Base-by-base conservation (phyloP, 2,797 vertebrate genomes). In the Cebuella pygmaea region DNA sequence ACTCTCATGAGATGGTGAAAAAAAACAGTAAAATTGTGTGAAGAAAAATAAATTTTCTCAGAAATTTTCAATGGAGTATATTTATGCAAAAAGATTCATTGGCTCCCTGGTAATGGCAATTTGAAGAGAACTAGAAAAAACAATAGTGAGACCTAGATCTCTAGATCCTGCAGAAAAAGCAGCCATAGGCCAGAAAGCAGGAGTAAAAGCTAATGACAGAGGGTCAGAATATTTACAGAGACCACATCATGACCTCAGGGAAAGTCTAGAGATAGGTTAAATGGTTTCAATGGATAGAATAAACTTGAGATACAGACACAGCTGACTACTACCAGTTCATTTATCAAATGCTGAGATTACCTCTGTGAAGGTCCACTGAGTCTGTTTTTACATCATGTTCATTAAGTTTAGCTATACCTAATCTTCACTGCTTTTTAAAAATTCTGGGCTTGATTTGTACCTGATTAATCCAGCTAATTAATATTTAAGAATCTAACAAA, bases 1-100 rank as follows among this genome's bases (percentile, higher is more conserved):
- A 59, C 67, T 89, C 22, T 92, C 10, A 67, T 12, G n/a, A 24
- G 7, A 24, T 88, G 19, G 17, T 64, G 6, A 13, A 88, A 72
- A 2, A 78, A 75, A 81, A 59, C 7, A 26, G 1, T 44, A 83
- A 81, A 88, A 57, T 36, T 2, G 0, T 88, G 1, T 86, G 50
- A 88, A 93, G 22, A 57, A 95, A 92, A 86, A 48, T 30, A 26
- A 8, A 61, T 15, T 70, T 84, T 88, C 24, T 76, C 15, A 83
- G 22, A 80, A 48, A 61, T 61, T 74, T 83, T 15, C 3, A 67
- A 3, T 61, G 8, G 14, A 27, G 36, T 92, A 22, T 75, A 39
- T 14, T 30, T 93, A n/a, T 50, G 36, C n/a, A 41, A 41, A 75
- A 93, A 46, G 52, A 72, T 36, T 36, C 20, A 26, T 0, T 52